Evolutionary conservation across 2,113 vertebrate genomes (phyloP).

Genomic region (Dinomys branickii): DNA sequence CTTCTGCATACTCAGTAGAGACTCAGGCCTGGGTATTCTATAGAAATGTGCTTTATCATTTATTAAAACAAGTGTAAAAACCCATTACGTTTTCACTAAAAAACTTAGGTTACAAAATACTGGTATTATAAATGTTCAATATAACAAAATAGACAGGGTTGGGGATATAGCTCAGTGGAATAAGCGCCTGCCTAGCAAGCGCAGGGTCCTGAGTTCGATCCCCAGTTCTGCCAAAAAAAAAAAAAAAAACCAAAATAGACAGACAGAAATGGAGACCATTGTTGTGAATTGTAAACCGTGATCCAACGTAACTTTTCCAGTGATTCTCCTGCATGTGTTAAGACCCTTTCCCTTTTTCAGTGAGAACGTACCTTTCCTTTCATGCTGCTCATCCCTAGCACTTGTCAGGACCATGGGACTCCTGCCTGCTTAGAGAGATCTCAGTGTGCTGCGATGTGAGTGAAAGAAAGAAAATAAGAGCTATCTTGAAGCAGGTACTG

Average conservation of each 20-base stretch:
- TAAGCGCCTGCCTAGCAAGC: no score
- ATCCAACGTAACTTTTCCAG: not conserved
- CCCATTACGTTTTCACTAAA: not conserved
- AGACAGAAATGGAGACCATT: not conserved
- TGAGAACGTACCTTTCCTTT: not conserved
- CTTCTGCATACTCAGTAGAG: no score
- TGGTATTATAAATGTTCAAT: not conserved
- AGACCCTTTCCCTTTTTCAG: not conserved
- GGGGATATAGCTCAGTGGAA: no score
- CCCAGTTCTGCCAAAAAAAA: no score
- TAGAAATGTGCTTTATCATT: no score
- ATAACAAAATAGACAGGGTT: not conserved
- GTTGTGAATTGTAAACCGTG: not conserved
- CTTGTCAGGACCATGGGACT: not conserved
- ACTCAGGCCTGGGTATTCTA: no score
- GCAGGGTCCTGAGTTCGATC: no score
- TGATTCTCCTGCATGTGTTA: not conserved
- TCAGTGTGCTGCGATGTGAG: not conserved
- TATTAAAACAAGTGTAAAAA: no score
- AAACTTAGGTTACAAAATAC: not conserved
- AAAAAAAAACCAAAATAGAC: no score
- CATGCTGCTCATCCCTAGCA: not conserved
- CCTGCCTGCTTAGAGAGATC: not conserved
- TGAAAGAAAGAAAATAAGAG: not conserved
- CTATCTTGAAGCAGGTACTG: not conserved